Conservation (phyloP, 1,140 invertebrate species). For the Diachasmimorpha longicaudata region DNA sequence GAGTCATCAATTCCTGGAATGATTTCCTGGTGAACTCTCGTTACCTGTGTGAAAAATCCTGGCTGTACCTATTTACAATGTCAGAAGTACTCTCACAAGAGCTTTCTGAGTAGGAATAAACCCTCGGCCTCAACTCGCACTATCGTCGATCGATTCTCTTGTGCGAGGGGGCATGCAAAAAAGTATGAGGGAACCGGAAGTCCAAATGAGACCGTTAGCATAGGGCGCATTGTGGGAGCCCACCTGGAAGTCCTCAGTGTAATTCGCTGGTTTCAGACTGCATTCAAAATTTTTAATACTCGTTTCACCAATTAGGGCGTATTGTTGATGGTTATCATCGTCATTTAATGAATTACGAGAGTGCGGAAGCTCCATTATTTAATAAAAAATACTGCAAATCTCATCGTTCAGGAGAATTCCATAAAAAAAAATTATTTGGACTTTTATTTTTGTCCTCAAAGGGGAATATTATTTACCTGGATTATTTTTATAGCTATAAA, state of each 20-base stretch:
- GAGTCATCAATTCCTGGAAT: not conserved
- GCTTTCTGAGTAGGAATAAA: not conserved
- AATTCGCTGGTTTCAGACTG: not conserved
- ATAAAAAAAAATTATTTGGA: too few relatives aligned
- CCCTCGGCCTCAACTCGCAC: not conserved
- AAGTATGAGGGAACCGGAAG: conserved; percentile 1
- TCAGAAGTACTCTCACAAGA: not conserved
- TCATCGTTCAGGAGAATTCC: too few relatives aligned
- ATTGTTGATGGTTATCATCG: not conserved
- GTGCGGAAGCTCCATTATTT: too few relatives aligned
- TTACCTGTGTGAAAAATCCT: not conserved
- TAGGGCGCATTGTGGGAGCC: not conserved
- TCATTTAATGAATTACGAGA: not conserved
- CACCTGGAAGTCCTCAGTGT: not conserved
- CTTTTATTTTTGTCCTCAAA: too few relatives aligned
- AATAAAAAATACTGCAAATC: too few relatives aligned
- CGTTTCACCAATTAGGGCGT: not conserved
- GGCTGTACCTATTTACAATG: not conserved
- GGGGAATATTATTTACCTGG: too few relatives aligned
- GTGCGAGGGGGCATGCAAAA: not conserved
- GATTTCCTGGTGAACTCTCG: not conserved
- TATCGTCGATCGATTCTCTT: not conserved
- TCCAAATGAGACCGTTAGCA: not conserved
- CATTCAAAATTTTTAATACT: not conserved
- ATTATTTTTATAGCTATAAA: too few relatives aligned